These are phyloP conservation scores for Lasioglossum calceatum DNA, from an alignment of 2,888 invertebrate species.

Conservation along the genomic window DNA sequence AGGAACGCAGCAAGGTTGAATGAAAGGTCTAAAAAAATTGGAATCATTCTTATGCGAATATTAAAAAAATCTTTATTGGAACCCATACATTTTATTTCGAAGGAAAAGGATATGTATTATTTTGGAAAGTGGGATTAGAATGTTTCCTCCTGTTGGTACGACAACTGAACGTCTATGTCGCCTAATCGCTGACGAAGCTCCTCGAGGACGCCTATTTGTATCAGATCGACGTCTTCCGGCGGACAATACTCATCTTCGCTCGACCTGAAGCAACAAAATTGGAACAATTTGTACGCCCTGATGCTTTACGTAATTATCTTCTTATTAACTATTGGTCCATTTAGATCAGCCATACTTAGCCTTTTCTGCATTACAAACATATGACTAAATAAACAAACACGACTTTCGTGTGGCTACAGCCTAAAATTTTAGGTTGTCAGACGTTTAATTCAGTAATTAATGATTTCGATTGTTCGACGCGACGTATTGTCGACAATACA, in stretches of 20 bases:
- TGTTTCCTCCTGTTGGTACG: slow-evolving; percentile 74
- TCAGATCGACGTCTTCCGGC: slow-evolving; percentile 91
- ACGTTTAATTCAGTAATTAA: neutral
- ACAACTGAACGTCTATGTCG: slow-evolving; percentile 73
- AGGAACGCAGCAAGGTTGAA: neutral
- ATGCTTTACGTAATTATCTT: neutral
- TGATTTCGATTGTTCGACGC: neutral
- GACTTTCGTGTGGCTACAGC: neutral
- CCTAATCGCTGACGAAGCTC: slow-evolving; percentile 84
- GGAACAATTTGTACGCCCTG: neutral
- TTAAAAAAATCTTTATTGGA: neutral
- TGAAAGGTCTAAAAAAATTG: neutral
- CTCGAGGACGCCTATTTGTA: slow-evolving; percentile 89
- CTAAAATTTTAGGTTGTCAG: neutral
- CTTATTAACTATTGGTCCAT: neutral
- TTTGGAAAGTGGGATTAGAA: slow-evolving; percentile 37
- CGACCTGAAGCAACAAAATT: slow-evolving; percentile 85
- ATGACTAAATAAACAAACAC: neutral
- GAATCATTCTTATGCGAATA: neutral
- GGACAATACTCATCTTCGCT: slow-evolving; percentile 96
- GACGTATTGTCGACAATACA: neutral
- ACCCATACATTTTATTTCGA: neutral
- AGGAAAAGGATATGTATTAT: neutral
- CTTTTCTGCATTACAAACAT: neutral
- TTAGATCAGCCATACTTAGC: no score